phyloP scores from a whole-genome alignment of 2,113 vertebrate species.

The Cyanoramphus novaezelandiae region DNA sequence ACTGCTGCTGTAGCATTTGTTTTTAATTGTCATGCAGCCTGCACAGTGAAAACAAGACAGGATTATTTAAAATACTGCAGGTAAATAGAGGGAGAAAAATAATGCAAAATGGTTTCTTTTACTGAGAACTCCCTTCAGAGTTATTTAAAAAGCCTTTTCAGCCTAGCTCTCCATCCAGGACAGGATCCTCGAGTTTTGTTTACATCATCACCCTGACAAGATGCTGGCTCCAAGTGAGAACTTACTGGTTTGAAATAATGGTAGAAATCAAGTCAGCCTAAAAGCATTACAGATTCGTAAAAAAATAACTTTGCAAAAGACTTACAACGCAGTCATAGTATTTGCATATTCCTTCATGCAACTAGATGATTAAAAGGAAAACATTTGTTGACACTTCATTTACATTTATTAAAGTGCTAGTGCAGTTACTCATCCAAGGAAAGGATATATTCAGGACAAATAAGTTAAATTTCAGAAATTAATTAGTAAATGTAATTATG shows the following conservation, averaged over 20 bases:
- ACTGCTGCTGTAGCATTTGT: not conserved
- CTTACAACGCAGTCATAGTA: not conserved
- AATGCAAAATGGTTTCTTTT: not conserved
- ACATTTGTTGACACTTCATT: slow-evolving; percentile 59
- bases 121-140: not conserved
- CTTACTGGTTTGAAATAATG: not conserved
- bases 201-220: not conserved
- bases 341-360: slow-evolving; percentile 27
- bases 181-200: not conserved
- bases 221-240: not conserved
- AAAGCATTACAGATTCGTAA: slow-evolving; percentile 6
- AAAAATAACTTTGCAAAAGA: slow-evolving; percentile 8
- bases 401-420: slow-evolving; percentile 35
- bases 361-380: slow-evolving; percentile 41
- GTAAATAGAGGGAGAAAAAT: not conserved
- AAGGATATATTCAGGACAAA: slow-evolving; percentile 36
- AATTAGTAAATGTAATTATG: slow-evolving; percentile 47
- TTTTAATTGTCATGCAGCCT: not conserved
- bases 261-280: slow-evolving; percentile 2
- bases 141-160: not conserved
- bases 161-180: not conserved
- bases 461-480: slow-evolving; percentile 46
- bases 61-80: not conserved
- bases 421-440: not conserved
- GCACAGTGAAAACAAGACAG: not conserved